Percentiles rank a stretch among this genome's conserved stretches.
phyloP scores from a whole-genome alignment of 2,797 vertebrate species.

The Cynodonichthys magdalenae region DNA sequence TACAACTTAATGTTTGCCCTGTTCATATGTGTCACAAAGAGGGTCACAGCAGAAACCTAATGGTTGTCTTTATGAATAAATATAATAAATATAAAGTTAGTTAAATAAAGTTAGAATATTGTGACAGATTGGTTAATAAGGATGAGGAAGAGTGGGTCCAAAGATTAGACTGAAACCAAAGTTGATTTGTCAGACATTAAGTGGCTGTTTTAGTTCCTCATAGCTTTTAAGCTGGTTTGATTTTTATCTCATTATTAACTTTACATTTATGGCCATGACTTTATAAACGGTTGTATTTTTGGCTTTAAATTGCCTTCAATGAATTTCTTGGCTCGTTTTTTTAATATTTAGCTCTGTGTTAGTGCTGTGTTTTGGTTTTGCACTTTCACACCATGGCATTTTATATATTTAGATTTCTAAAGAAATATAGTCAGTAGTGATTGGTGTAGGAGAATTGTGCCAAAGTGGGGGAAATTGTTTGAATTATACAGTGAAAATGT shows the following conservation, averaged over 20 bases:
- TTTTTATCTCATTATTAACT: background rate
- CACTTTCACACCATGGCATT: no score
- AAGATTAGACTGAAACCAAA: background rate
- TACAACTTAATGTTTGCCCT: slow-evolving; percentile 10
- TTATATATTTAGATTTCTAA: no score
- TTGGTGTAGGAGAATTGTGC: background rate
- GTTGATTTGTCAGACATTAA: background rate
- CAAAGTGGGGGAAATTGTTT: slow-evolving; percentile 3
- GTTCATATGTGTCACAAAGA: slow-evolving; percentile 5
- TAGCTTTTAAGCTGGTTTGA: background rate
- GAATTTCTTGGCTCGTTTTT: background rate
- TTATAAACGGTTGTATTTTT: background rate
- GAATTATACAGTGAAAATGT: slow-evolving; percentile 16
- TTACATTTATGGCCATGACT: background rate
- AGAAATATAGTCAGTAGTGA: background rate
- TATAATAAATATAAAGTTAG: background rate
- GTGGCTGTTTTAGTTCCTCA: background rate
- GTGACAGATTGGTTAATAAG: background rate
- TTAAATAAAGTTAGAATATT: background rate
- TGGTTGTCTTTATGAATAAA: background rate
- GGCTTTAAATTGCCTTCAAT: background rate
- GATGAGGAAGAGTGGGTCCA: background rate
- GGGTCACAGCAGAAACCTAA: slow-evolving; percentile 6
- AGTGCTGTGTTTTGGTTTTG: no score
- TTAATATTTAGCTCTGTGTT: background rate